Conservation (phyloP, 1,140 invertebrate species). For the Hydropsyche tenuis region DNA sequence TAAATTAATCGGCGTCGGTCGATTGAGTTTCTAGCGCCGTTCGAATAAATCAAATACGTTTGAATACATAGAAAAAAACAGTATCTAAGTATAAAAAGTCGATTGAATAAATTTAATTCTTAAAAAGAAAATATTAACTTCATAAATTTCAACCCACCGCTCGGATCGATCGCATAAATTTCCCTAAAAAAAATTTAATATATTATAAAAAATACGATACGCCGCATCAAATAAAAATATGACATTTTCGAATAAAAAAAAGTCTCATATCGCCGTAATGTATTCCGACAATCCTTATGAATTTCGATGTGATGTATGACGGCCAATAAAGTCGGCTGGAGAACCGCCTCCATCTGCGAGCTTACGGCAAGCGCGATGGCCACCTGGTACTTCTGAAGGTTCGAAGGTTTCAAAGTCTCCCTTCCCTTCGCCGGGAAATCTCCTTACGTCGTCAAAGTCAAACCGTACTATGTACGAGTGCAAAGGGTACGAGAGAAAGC, state of each 20-base stretch:
- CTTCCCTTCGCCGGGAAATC: neutral
- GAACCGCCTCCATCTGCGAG: neutral
- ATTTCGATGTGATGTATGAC: conserved; percentile 31
- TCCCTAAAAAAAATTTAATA: neutral
- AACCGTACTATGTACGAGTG: neutral
- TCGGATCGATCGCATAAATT: no score
- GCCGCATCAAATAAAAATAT: no score
- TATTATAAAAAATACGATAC: neutral
- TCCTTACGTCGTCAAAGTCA: conserved; percentile 3
- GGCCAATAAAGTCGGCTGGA: conserved; percentile 6
- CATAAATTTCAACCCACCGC: no score
- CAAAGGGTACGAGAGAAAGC: neutral
- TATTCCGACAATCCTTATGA: conserved; percentile 27
- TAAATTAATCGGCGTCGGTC: neutral
- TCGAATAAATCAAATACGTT: neutral
- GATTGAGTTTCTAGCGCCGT: neutral
- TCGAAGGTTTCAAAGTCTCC: neutral
- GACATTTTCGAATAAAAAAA: conserved; percentile 22
- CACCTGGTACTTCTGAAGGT: conserved; percentile 12
- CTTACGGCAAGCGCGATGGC: neutral
- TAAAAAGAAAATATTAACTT: no score
- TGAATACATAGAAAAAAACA: no score
- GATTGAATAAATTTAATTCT: neutral
- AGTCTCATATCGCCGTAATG: conserved; percentile 21
- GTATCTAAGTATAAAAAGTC: no score